These are phyloP conservation scores for Drosophila ezoana DNA, from an alignment of 2,888 invertebrate genomes.

Conservation along the genomic window DNA sequence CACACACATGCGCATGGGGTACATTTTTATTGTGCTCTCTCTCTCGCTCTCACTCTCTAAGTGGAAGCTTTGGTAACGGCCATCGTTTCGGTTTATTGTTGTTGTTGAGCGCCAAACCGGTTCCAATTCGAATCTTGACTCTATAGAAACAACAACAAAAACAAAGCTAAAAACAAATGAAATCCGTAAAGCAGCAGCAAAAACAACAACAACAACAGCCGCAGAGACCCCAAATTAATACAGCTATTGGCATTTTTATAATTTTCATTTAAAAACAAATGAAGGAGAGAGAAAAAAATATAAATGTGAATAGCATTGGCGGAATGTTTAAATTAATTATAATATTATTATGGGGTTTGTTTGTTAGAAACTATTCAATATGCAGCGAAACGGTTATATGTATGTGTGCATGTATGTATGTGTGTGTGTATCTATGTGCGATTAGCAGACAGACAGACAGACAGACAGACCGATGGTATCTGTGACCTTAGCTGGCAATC, in stretches of 20 bases:
- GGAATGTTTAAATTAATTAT: slow-evolving; percentile 58
- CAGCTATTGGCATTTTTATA: slow-evolving; percentile 63
- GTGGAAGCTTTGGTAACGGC: slow-evolving; percentile 57
- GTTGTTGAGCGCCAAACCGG: slow-evolving; percentile 58
- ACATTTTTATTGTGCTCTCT: slow-evolving; percentile 8
- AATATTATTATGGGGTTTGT: slow-evolving; percentile 44
- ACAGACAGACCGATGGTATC: slow-evolving; percentile 12
- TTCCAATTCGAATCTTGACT: slow-evolving; percentile 56
- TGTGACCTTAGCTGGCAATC: slow-evolving; percentile 56
- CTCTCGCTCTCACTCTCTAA: slow-evolving; percentile 36
- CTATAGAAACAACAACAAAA: slow-evolving; percentile 34
- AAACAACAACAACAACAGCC: slow-evolving; percentile 37
- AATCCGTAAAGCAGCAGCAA: slow-evolving; percentile 43
- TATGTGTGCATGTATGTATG: neutral
- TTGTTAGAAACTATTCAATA: slow-evolving; percentile 39
- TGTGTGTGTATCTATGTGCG: slow-evolving; percentile 1
- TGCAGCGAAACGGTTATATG: slow-evolving; percentile 28
- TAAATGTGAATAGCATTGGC: slow-evolving; percentile 52
- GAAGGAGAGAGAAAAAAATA: slow-evolving; percentile 13
- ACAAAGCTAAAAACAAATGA: slow-evolving; percentile 48
- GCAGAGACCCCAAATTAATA: slow-evolving; percentile 56
- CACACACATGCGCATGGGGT: slow-evolving; percentile 16
- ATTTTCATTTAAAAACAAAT: slow-evolving; percentile 56
- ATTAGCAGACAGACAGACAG: slow-evolving; percentile 5
- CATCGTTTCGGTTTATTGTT: slow-evolving; percentile 33